Evolutionary conservation across 2,888 invertebrate genomes (phyloP), one percentile per base, ranked within the genome.

Genomic region (Clivina fossor): DNA sequence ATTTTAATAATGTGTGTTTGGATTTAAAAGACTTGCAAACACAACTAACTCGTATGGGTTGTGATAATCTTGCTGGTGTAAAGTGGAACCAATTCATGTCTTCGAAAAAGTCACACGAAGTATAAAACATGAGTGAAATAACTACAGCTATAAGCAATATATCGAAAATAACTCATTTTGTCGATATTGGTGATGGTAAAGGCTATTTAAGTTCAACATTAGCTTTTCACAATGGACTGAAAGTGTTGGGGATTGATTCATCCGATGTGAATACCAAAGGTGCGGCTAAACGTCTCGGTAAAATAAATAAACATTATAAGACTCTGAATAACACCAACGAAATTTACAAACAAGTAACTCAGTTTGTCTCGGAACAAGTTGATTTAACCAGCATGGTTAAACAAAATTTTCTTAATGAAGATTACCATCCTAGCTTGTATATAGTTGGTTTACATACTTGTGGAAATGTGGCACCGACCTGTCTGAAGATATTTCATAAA

Each of bases 181-280:
- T 94, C 11, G 95, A 95, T 69, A 84, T 91, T 33, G 95, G 95
- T 0, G 93, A 93, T 66, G 95, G 95, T 0, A 88, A 90, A 68
- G 95, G 93, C 0, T 90, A 93, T 71, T 75, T 94, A 28, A 87
- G 90, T 33, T 84, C 86, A 0, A 80, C 86, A 8, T 69, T 95
- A 41, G 81, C 87, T 0, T 76, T 90, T 3, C 82, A 85, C 57
- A 83, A 89, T 70, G 71, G 77, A 19, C 74, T 90, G 53, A 84
- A 84, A 30, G 88, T 93, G 18, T 75, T 95, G 9, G 92, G 92
- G 0, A 79, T 95, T 0, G 95, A 95, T 74, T 86, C 87, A 5
- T 85, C 86, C 15, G 69, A 74, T 7, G 68, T 71, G 0, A 91
- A 90, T 59, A 82, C 85, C 0, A 73, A 79, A 53, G 83, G 88